phyloP scores from a whole-genome alignment of 2,113 vertebrate species.

The Myiozetetes cayanensis region DNA sequence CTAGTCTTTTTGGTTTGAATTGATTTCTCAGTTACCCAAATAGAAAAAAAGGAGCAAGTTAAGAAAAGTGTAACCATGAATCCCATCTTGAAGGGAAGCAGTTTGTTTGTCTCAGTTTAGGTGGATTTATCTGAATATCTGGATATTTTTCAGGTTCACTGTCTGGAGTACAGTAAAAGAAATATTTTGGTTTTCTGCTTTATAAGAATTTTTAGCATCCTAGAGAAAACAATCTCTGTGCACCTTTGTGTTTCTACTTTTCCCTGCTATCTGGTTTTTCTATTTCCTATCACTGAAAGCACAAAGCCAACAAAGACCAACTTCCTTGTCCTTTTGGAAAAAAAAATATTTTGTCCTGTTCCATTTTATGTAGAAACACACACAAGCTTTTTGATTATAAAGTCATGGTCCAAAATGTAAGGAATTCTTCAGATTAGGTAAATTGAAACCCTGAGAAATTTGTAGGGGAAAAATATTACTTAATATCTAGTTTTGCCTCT shows the following conservation, averaged over 20 bases:
- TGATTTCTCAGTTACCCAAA: background rate
- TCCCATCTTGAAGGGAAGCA: background rate
- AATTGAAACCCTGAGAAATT: background rate
- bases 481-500: background rate
- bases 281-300: background rate
- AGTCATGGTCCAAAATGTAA: background rate
- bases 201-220: background rate
- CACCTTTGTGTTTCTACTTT: background rate
- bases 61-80: background rate
- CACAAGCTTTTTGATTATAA: background rate
- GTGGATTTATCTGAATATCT: background rate
- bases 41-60: background rate
- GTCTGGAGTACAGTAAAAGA: background rate
- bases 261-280: background rate
- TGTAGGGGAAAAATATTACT: background rate
- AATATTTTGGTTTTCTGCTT: background rate
- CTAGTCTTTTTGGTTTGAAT: background rate
- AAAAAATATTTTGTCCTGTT: background rate
- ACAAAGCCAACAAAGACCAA: background rate
- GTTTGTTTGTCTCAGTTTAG: background rate
- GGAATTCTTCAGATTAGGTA: background rate
- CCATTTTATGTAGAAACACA: background rate
- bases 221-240: background rate
- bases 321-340: background rate
- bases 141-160: background rate